These are phyloP conservation scores for Gallinago undulata DNA, from an alignment of 2,113 vertebrate genomes.

Conservation along the genomic window DNA sequence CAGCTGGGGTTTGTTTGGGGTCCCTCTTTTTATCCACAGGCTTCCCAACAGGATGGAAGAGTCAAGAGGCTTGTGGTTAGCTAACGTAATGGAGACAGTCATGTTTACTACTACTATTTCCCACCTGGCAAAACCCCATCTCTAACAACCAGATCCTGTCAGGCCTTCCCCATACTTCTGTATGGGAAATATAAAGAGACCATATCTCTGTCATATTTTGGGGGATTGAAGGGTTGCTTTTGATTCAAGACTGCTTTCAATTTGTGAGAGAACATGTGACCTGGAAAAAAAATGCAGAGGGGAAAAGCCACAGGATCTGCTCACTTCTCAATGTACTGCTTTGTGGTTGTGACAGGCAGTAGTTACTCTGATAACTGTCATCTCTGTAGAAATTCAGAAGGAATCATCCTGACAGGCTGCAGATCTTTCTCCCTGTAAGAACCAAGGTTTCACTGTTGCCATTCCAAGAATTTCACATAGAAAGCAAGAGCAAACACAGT, in stretches of 20 bases:
- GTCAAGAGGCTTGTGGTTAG: not conserved
- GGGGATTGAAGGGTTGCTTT: not conserved
- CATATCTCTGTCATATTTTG: not conserved
- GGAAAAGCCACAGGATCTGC: not conserved
- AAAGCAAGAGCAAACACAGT: not conserved
- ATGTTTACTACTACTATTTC: not conserved
- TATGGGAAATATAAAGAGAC: not conserved
- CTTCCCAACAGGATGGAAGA: not conserved
- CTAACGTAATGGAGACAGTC: not conserved
- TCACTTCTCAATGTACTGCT: not conserved
- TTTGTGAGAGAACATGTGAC: not conserved
- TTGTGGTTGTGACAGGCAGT: not conserved
- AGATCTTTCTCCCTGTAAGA: not conserved
- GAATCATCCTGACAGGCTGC: not conserved
- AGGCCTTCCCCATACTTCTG: not conserved
- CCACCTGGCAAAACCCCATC: accelerated
- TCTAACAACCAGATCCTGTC: not conserved
- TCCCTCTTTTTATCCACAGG: not conserved
- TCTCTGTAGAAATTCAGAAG: not conserved
- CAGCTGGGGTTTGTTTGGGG: not conserved
- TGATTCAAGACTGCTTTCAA: not conserved
- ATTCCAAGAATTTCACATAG: not conserved
- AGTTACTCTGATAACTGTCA: not conserved
- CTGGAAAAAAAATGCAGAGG: not conserved
- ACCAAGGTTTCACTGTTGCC: not conserved